Conservation (phyloP, 2,888 invertebrate genomes). For the Lasioglossum pauxillum region DNA sequence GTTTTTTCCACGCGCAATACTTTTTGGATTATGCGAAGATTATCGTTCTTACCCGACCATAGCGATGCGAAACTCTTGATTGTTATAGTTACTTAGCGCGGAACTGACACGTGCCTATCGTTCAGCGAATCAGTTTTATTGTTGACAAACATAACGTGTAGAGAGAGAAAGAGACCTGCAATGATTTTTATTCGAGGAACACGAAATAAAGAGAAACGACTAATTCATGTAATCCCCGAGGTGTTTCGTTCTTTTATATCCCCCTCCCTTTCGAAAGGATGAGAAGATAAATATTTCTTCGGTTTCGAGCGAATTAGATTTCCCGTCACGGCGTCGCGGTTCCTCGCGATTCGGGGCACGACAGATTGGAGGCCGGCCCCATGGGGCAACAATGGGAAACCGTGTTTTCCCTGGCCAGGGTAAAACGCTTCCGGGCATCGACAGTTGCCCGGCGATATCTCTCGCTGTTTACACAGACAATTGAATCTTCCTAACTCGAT, state of each 20-base stretch:
- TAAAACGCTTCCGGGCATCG: constrained; percentile 75
- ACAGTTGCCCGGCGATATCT: constrained; percentile 68
- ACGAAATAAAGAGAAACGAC: constrained; percentile 41
- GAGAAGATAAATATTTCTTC: neutral
- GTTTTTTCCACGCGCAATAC: constrained; percentile 18
- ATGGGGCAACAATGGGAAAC: constrained; percentile 20
- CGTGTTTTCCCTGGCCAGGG: constrained; percentile 72
- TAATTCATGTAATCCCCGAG: constrained; percentile 25
- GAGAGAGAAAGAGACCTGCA: neutral
- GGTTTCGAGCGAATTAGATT: constrained; percentile 49
- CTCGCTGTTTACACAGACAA: constrained; percentile 78
- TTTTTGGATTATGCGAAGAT: constrained; percentile 20
- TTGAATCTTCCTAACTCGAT: constrained; percentile 82
- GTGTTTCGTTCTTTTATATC: constrained; percentile 2
- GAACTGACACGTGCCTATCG: constrained; percentile 63
- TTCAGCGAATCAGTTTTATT: constrained; percentile 34
- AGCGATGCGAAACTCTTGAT: neutral
- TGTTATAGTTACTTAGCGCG: constrained; percentile 31
- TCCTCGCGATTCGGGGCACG: constrained; percentile 78
- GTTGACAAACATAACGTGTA: neutral
- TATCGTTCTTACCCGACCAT: neutral
- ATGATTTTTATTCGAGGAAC: constrained; percentile 47
- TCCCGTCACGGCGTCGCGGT: constrained; percentile 66
- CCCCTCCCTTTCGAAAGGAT: constrained; percentile 7
- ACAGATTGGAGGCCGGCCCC: constrained; percentile 46